phyloP scores from a whole-genome alignment of 2,888 invertebrate species.

The Tholera decimalis region DNA sequence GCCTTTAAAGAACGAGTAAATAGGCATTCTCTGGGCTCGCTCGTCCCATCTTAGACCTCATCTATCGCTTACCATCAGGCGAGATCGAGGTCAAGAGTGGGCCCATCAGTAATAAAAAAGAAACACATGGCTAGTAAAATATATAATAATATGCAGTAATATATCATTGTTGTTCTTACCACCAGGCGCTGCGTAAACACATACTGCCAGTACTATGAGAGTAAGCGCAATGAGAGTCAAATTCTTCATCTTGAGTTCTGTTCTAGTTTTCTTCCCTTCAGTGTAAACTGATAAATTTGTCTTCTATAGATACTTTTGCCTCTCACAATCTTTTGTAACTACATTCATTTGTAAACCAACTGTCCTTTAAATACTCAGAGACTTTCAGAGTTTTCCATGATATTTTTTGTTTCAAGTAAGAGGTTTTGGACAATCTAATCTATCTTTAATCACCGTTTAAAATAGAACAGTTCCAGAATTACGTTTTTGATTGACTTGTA shows the following conservation, averaged over 20 bases:
- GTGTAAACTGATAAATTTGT: neutral
- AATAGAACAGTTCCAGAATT: conserved; percentile 23
- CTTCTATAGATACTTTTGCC: neutral
- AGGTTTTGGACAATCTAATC: conserved; percentile 54
- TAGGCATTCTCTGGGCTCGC: too few species aligned
- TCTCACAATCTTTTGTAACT: conserved; percentile 7
- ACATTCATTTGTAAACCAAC: neutral
- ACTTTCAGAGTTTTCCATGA: conserved; percentile 44
- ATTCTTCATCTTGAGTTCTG: conserved; percentile 62
- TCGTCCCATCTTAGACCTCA: too few species aligned
- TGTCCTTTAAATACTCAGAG: conserved; percentile 65
- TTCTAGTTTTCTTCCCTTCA: neutral
- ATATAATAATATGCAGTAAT: too few species aligned
- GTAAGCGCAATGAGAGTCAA: conserved; percentile 55
- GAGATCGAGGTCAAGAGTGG: too few species aligned
- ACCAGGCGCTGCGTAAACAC: conserved; percentile 59
- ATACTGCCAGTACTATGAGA: conserved; percentile 58
- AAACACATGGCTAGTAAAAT: too few species aligned
- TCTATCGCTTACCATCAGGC: too few species aligned
- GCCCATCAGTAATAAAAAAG: too few species aligned
- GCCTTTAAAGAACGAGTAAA: too few species aligned
- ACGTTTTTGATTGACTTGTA: conserved; percentile 13
- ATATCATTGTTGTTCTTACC: conserved; percentile 54
- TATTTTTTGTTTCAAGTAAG: conserved; percentile 48
- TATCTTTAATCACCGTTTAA: conserved; percentile 48